Conservation (phyloP, 2,113 vertebrate genomes). For the Urocynchramus pylzowi region DNA sequence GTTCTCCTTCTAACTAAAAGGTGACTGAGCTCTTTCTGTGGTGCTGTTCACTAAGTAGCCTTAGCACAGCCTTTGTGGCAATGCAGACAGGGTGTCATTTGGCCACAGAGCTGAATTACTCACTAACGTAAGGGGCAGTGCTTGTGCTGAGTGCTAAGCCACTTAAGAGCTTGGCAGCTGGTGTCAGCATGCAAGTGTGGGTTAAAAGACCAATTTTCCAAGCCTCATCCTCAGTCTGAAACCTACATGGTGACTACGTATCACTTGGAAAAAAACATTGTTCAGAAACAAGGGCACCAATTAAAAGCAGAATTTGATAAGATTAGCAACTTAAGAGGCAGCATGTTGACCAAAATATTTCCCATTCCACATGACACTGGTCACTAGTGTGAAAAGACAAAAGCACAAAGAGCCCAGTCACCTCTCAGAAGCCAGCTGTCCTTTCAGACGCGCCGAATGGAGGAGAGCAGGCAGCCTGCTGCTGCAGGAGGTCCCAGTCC, state of each 20-base stretch:
- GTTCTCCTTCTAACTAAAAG: not conserved
- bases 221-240: not conserved
- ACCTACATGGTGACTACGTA: rapidly evolving
- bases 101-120: not conserved
- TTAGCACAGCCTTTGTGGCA: not conserved
- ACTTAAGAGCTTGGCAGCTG: rapidly evolving
- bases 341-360: not conserved
- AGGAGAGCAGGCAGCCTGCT: not conserved
- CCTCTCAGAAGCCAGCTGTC: not conserved
- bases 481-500: not conserved
- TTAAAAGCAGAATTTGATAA: not conserved
- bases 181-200: rapidly evolving
- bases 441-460: rapidly evolving
- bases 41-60: not conserved
- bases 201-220: not conserved
- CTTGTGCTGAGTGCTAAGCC: not conserved
- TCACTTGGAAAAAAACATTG: not conserved
- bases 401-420: not conserved
- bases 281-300: not conserved
- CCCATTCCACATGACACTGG: no score
- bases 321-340: not conserved
- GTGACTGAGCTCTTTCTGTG: not conserved
- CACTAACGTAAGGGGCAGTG: rapidly evolving
- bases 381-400: not conserved
- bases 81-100: not conserved